phyloP scores from a whole-genome alignment of 1,140 invertebrate species.

The Aleiodes sp. region DNA sequence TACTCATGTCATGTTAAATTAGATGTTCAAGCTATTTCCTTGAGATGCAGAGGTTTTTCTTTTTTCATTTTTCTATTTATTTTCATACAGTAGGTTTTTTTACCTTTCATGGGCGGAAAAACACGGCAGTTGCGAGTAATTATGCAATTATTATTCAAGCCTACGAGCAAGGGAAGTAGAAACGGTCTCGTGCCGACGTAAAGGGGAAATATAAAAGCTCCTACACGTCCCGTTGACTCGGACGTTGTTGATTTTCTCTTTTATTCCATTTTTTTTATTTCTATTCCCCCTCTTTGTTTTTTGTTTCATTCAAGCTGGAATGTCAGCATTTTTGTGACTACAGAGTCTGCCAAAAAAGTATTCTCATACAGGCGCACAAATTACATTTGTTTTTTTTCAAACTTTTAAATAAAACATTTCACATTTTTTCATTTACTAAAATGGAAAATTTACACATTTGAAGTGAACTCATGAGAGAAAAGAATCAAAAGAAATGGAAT shows the following conservation, averaged over 20 bases:
- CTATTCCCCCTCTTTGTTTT: too few species aligned
- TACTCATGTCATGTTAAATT: not conserved
- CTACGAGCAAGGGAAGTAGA: slow-evolving; percentile 11
- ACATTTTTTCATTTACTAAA: not conserved
- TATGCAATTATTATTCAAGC: slow-evolving; percentile 18
- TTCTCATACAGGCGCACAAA: not conserved
- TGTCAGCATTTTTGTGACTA: slow-evolving; percentile 7
- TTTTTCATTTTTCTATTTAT: not conserved
- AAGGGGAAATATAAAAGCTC: slow-evolving; percentile 14
- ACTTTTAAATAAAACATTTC: not conserved
- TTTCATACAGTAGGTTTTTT: not conserved
- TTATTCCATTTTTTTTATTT: not conserved
- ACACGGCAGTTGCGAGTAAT: slow-evolving; percentile 17
- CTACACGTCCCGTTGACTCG: slow-evolving; percentile 13
- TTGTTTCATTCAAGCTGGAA: slow-evolving; percentile 5
- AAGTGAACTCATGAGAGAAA: not conserved
- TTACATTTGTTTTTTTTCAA: slow-evolving; percentile 12
- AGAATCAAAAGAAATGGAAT: not conserved
- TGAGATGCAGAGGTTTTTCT: not conserved
- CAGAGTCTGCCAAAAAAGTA: slow-evolving; percentile 13
- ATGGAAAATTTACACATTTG: not conserved
- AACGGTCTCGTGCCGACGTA: slow-evolving; percentile 11
- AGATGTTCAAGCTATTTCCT: not conserved
- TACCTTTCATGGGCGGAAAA: slow-evolving; percentile 1
- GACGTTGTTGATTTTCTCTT: slow-evolving; percentile 10